phyloP scores from a whole-genome alignment of 2,888 invertebrate genomes.

The Drosophila imparisetae region DNA sequence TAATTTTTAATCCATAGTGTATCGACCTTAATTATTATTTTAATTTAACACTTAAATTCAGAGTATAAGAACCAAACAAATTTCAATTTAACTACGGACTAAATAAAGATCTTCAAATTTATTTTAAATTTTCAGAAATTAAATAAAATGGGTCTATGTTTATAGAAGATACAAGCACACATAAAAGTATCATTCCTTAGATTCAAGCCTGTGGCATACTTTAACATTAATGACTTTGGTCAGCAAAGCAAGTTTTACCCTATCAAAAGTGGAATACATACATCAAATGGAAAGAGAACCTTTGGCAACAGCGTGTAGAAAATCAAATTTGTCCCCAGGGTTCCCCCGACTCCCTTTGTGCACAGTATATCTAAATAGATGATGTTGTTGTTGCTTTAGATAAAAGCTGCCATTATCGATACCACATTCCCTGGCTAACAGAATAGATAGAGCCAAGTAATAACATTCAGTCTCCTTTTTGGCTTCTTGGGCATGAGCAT shows the following conservation, averaged over 20 bases:
- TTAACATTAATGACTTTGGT: constrained; percentile 9
- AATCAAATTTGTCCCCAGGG: constrained; percentile 30
- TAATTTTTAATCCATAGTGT: neutral
- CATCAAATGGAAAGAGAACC: constrained; percentile 3
- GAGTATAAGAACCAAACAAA: neutral
- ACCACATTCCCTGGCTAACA: constrained; percentile 17
- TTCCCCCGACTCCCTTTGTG: neutral
- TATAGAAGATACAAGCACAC: neutral
- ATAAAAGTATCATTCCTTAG: neutral
- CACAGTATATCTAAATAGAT: constrained; percentile 22
- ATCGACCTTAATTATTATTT: neutral
- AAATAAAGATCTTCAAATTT: neutral
- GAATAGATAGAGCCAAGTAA: constrained; percentile 18
- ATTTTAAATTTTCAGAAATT: neutral
- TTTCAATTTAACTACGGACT: neutral
- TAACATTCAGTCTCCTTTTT: constrained; percentile 7
- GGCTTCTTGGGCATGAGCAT: constrained; percentile 30
- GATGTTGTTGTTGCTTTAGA: constrained; percentile 13
- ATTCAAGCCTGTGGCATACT: neutral
- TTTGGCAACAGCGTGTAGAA: constrained; percentile 16
- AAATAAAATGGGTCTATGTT: neutral
- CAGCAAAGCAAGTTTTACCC: neutral
- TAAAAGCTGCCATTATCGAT: constrained; percentile 32
- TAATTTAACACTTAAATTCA: neutral
- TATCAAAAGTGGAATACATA: neutral